Percentiles rank a stretch among this genome's conserved stretches.
phyloP scores from a whole-genome alignment of 2,888 invertebrate species.

The Atrina japonica region DNA sequence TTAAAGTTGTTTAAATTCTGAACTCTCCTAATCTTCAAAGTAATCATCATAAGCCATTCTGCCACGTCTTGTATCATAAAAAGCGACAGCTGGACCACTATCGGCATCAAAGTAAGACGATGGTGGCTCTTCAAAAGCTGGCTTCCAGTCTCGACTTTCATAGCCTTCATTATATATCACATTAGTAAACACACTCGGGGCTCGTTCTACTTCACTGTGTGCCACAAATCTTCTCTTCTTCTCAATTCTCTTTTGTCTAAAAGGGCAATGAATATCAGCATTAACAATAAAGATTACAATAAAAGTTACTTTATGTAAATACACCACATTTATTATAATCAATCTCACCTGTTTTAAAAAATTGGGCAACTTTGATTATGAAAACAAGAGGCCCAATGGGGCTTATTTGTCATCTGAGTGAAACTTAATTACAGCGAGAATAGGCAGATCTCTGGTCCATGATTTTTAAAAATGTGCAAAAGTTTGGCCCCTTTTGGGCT shows the following conservation, averaged over 20 bases:
- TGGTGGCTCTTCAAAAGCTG: slow-evolving; percentile 19
- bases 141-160: slow-evolving; percentile 10
- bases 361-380: too few species aligned
- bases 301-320: too few species aligned
- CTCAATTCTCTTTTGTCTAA: slow-evolving; percentile 18
- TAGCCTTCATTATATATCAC: background rate
- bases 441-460: too few species aligned
- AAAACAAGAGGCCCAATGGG: too few species aligned
- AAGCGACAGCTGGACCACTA: slow-evolving; percentile 15
- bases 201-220: slow-evolving; percentile 12
- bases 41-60: slow-evolving; percentile 36
- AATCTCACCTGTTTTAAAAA: too few species aligned
- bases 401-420: too few species aligned
- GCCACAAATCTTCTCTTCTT: slow-evolving; percentile 16
- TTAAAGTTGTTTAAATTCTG: too few species aligned
- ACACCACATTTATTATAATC: too few species aligned
- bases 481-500: too few species aligned
- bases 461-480: too few species aligned
- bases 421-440: too few species aligned
- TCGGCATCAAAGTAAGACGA: background rate
- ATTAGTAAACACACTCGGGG: slow-evolving; percentile 9
- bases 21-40: slow-evolving; percentile 17
- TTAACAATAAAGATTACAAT: background rate
- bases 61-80: slow-evolving; percentile 23
- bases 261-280: slow-evolving; percentile 2